Conservation (phyloP, 2,797 vertebrate genomes). For the Sebastes hopkinsi region DNA sequence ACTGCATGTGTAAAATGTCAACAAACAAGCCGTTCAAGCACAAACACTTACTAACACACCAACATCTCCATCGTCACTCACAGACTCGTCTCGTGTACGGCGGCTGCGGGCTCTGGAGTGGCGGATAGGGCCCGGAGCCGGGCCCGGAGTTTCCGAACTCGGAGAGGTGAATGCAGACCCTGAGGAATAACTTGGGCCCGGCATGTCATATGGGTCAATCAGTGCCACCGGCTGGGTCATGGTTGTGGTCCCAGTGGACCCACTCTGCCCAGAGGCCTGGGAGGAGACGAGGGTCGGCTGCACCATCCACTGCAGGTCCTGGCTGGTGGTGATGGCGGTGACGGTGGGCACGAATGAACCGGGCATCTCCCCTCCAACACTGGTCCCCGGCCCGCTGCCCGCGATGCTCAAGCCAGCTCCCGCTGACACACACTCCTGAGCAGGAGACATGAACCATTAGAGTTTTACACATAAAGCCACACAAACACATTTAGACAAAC, state of each 20-base stretch:
- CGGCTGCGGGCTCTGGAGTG: conserved; percentile 87
- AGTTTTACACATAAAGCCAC: conserved; percentile 13
- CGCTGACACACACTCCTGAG: conserved; percentile 90
- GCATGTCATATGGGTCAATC: conserved; percentile 93
- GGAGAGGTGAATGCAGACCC: conserved; percentile 79
- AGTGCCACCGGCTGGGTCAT: conserved; percentile 84
- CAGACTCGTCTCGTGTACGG: conserved; percentile 90
- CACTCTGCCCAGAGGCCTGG: conserved; percentile 90
- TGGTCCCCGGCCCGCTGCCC: conserved; percentile 73
- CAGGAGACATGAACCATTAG: conserved; percentile 42
- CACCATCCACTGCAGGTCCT: conserved; percentile 99
- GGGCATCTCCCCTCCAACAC: conserved; percentile 89
- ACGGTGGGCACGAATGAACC: conserved; percentile 97
- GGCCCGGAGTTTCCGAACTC: conserved; percentile 73
- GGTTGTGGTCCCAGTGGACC: conserved; percentile 77
- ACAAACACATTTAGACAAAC: neutral
- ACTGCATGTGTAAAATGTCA: conserved; percentile 39
- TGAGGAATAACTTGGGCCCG: conserved; percentile 91
- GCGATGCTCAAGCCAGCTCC: conserved; percentile 83
- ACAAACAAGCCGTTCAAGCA: conserved; percentile 64
- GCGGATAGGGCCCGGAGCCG: conserved; percentile 68
- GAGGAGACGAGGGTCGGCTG: conserved; percentile 97
- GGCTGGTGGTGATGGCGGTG: conserved; percentile 97
- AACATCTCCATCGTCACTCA: conserved; percentile 88
- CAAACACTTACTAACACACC: conserved; percentile 84